Evolutionary conservation across 2,888 invertebrate genomes (phyloP).

Genomic region (Nasonovia ribisnigri): DNA sequence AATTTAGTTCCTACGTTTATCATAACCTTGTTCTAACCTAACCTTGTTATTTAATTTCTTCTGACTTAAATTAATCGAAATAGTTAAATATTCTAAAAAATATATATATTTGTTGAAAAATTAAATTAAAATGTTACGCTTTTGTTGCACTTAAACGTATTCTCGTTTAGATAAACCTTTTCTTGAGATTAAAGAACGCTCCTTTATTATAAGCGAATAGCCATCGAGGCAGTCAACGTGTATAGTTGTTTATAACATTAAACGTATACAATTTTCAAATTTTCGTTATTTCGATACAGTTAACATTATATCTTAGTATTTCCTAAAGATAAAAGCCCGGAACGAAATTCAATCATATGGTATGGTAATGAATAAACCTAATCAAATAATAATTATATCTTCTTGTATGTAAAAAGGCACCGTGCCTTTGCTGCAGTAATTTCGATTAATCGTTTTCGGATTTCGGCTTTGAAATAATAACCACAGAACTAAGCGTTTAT

Average conservation of each 20-base stretch:
- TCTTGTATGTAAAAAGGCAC: background rate
- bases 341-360: background rate
- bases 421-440: background rate
- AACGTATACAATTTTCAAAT: background rate
- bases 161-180: background rate
- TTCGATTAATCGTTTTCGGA: background rate
- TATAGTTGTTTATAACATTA: background rate
- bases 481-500: background rate
- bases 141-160: background rate
- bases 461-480: background rate
- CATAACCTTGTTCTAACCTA: no score
- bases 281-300: constrained; percentile 4
- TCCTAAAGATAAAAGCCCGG: background rate
- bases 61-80: background rate
- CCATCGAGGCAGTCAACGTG: background rate
- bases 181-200: background rate
- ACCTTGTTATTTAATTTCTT: background rate
- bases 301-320: background rate
- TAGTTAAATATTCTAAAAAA: background rate
- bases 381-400: background rate
- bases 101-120: background rate
- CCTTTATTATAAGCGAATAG: background rate
- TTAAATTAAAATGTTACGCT: background rate
- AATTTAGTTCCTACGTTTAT: background rate
- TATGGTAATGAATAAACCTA: background rate